These are phyloP conservation scores for Agrotis ipsilon DNA, from an alignment of 2,888 invertebrate genomes.

Conservation along the genomic window DNA sequence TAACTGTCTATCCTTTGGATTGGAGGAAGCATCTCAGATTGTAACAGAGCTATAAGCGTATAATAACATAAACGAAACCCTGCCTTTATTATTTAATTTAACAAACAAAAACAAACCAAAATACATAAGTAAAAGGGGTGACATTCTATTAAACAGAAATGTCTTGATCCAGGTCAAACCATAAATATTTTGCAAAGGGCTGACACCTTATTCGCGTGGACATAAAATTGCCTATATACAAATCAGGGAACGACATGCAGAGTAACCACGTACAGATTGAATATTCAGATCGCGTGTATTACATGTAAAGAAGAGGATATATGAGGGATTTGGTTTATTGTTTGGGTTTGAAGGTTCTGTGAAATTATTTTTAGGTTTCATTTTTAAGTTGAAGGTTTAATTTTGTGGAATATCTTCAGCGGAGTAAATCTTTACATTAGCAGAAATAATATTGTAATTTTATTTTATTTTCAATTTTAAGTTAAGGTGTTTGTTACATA, in stretches of 20 bases:
- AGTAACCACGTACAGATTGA: conserved; percentile 47
- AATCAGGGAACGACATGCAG: conserved; percentile 39
- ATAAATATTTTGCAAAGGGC: conserved; percentile 52
- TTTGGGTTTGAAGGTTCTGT: conserved; percentile 19
- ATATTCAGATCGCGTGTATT: conserved; percentile 49
- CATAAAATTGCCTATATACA: conserved; percentile 47
- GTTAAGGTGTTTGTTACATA: no score
- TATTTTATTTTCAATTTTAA: no score
- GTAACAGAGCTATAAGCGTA: conserved; percentile 8
- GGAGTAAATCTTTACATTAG: no score
- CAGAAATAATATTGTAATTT: no score
- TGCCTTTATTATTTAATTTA: conserved; percentile 18
- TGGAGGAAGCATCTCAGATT: background rate
- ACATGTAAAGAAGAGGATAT: conserved; percentile 26
- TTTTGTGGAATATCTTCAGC: background rate
- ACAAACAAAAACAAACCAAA: conserved; percentile 13
- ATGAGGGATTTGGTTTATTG: conserved; percentile 23
- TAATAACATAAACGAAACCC: conserved; percentile 5
- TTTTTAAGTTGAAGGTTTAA: background rate
- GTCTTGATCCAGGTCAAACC: conserved; percentile 27
- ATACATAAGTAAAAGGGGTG: conserved; percentile 39
- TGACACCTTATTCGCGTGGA: conserved; percentile 43
- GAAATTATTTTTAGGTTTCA: conserved; percentile 10
- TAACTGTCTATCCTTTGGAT: background rate
- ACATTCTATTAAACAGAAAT: conserved; percentile 33